A percentile compares a stretch with the other conserved stretches of the same genome.
phyloP scores from a whole-genome alignment of 2,888 invertebrate genomes.

The Druceiella hillmani region DNA sequence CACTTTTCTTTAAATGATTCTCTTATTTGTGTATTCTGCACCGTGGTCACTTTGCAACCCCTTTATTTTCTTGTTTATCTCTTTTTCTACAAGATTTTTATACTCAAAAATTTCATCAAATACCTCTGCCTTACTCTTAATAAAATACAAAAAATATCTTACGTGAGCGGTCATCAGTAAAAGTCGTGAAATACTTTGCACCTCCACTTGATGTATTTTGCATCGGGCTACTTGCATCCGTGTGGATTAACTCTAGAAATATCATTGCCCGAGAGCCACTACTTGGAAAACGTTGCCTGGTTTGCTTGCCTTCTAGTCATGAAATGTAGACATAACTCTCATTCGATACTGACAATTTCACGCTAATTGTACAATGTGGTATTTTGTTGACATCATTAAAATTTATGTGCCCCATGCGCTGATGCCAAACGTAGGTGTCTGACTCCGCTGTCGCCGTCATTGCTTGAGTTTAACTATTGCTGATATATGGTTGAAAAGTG shows the following conservation, averaged over 20 bases:
- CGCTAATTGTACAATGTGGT: conserved; percentile 5
- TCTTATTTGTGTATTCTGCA: too few species aligned
- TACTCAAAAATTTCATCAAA: conserved; percentile 1
- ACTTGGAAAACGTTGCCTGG: conserved; percentile 14
- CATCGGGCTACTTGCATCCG: conserved; percentile 20
- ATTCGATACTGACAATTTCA: conserved; percentile 2
- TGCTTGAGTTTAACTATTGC: conserved; percentile 1
- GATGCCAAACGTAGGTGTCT: conserved; percentile 18
- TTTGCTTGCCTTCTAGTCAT: conserved; percentile 5
- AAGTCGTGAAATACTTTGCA: conserved; percentile 13
- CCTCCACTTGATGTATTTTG: conserved; percentile 11
- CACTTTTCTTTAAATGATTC: neutral
- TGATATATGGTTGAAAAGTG: conserved; percentile 7
- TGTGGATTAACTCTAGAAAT: conserved; percentile 16
- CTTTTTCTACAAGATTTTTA: conserved; percentile 10
- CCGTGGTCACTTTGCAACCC: conserved; percentile 11
- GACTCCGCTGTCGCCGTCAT: conserved; percentile 14
- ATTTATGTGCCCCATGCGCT: conserved; percentile 18
- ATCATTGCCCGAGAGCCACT: conserved; percentile 15
- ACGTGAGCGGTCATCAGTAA: conserved; percentile 17
- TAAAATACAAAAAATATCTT: conserved; percentile 15
- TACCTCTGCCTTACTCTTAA: conserved; percentile 8
- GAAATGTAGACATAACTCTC: neutral
- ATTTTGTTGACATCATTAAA: conserved; percentile 14
- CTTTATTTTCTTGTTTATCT: conserved; percentile 14